Evolutionary conservation across 2,113 vertebrate species (phyloP).

Genomic region (Jaculus jaculus): DNA sequence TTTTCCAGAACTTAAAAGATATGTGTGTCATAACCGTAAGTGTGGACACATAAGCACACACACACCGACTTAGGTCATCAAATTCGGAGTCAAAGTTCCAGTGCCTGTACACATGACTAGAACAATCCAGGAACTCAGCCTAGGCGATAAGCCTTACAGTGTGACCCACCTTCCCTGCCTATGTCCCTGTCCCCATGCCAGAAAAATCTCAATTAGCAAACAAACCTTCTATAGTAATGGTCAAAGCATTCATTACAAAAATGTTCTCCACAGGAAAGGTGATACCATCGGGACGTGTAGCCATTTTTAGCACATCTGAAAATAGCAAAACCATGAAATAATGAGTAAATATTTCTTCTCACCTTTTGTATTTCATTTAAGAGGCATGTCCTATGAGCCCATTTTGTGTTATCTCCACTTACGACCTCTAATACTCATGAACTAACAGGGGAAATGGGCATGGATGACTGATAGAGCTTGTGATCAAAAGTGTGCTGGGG

Average conservation of each 20-base stretch:
- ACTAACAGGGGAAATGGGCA: neutral
- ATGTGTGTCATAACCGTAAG: no score
- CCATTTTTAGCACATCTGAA: slow-evolving; percentile 98
- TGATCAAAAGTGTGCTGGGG: neutral
- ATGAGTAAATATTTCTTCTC: neutral
- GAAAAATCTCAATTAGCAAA: neutral
- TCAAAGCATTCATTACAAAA: slow-evolving; percentile 99
- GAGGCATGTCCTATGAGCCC: neutral
- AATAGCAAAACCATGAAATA: slow-evolving; percentile 54
- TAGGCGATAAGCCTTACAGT: no score
- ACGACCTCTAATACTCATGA: neutral
- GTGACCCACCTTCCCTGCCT: no score
- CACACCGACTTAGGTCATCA: no score
- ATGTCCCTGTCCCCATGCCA: neutral
- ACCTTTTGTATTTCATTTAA: no score
- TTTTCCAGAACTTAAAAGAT: no score
- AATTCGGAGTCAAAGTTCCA: no score
- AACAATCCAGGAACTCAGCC: no score
- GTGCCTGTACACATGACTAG: no score
- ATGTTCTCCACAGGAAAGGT: slow-evolving; percentile 98
- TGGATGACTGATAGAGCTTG: no score
- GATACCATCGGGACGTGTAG: slow-evolving; percentile 96
- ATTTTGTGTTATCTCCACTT: neutral
- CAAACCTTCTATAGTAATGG: slow-evolving; percentile 97
- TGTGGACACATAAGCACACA: no score